Conservation (phyloP, 2,888 invertebrate species). For the Acanthosoma haemorrhoidale region DNA sequence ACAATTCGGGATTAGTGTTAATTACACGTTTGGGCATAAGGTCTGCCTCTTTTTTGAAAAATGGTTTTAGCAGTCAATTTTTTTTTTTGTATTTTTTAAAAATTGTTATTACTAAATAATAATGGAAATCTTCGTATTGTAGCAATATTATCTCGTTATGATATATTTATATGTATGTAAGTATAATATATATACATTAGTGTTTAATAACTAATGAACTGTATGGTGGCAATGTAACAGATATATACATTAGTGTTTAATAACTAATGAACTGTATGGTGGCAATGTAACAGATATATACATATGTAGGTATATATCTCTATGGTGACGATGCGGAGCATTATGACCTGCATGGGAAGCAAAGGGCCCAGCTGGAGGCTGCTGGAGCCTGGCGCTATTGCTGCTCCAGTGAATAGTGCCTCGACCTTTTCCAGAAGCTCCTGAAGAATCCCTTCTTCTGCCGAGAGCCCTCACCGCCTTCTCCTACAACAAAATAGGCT, state of each 20-base stretch:
- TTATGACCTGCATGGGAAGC: conserved; percentile 35
- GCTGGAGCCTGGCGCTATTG: conserved; percentile 53
- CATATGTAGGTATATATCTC: conserved; percentile 6
- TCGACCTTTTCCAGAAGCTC: conserved; percentile 81
- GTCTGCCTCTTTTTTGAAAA: not conserved
- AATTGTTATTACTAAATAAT: not conserved
- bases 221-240: not conserved
- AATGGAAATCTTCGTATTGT: not conserved
- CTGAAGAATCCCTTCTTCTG: conserved; percentile 86
- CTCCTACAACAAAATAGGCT: conserved; percentile 44
- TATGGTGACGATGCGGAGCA: not conserved
- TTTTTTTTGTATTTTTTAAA: not conserved
- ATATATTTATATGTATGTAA: not conserved
- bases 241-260: too few relatives aligned
- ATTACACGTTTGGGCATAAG: conserved; percentile 4
- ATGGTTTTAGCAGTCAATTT: conserved; percentile 5
- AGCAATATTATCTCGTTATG: not conserved
- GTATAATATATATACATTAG: conserved; percentile 8
- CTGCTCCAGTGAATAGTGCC: conserved; percentile 80
- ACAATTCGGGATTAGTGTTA: conserved; percentile 20
- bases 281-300: not conserved
- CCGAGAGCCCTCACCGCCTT: conserved; percentile 49
- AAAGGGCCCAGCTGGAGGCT: conserved; percentile 33
- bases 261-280: not conserved
- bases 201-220: not conserved